Conservation (phyloP, 2,113 vertebrate species). For the Heptranchias perlo region DNA sequence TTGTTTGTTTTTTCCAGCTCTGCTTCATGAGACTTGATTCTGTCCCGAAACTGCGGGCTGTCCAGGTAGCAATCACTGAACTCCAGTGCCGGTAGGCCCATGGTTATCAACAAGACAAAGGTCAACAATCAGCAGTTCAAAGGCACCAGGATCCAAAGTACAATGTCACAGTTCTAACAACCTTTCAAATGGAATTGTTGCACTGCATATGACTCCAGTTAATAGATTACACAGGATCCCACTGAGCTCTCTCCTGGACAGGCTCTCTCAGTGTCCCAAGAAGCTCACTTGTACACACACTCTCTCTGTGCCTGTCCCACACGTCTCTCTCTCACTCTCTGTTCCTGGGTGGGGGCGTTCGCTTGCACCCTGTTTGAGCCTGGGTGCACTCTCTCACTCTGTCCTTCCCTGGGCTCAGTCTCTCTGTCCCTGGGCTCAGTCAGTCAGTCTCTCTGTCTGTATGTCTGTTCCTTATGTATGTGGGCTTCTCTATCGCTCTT, state of each 20-base stretch:
- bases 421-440: background rate
- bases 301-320: background rate
- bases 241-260: background rate
- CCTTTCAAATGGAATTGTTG: background rate
- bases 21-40: slow-evolving; percentile 85
- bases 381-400: background rate
- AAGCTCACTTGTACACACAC: too few species aligned
- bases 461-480: background rate
- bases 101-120: slow-evolving; percentile 48
- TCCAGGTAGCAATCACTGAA: slow-evolving; percentile 95
- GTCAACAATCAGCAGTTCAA: background rate
- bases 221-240: background rate
- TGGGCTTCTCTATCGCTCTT: background rate
- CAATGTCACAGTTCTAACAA: background rate
- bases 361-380: background rate
- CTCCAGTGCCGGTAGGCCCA: slow-evolving; percentile 90
- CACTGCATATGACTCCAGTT: background rate
- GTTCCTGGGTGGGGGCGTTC: background rate
- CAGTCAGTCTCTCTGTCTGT: background rate
- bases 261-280: too few species aligned
- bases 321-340: background rate
- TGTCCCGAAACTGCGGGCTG: slow-evolving; percentile 87
- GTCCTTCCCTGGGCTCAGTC: background rate
- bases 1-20: slow-evolving; percentile 98
- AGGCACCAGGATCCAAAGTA: background rate